phyloP scores from a whole-genome alignment of 2,113 vertebrate species.

The Rhea pennata region DNA sequence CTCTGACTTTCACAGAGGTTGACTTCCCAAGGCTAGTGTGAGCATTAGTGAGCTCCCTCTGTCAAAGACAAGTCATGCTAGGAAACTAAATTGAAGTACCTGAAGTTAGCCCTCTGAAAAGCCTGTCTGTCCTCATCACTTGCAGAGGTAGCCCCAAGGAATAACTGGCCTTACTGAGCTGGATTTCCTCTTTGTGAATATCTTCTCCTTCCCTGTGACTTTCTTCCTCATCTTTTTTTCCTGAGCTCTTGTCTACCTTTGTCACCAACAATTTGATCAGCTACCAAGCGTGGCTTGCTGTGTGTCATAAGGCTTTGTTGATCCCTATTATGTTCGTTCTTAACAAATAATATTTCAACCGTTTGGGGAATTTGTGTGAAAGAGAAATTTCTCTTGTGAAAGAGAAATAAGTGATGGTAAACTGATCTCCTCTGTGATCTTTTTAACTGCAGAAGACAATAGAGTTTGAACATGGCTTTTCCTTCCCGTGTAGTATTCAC shows the following conservation, averaged over 20 bases:
- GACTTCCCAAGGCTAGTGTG: neutral
- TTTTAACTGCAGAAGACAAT: neutral
- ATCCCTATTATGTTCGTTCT: neutral
- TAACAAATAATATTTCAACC: neutral
- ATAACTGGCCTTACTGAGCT: neutral
- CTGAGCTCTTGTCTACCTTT: neutral
- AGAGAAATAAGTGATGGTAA: neutral
- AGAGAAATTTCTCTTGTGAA: neutral
- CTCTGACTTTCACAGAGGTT: neutral
- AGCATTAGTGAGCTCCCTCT: neutral
- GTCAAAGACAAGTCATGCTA: neutral
- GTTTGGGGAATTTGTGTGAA: neutral
- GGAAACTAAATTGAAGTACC: neutral
- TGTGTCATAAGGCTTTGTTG: neutral
- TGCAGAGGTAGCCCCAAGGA: neutral
- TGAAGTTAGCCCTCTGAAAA: neutral
- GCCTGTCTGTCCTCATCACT: rapidly evolving
- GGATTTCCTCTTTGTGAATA: neutral
- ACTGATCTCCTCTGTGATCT: neutral
- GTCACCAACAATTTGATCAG: neutral
- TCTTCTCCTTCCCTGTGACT: neutral
- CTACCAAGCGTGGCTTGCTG: neutral
- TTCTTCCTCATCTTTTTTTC: neutral
- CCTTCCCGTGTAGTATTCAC: neutral
- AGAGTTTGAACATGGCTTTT: neutral